A percentile compares a stretch with the other conserved stretches of the same genome.
Conservation (phyloP, 30 jellyfish, hydroid and myxozoan genomes). For the Aurelia coerulea region DNA sequence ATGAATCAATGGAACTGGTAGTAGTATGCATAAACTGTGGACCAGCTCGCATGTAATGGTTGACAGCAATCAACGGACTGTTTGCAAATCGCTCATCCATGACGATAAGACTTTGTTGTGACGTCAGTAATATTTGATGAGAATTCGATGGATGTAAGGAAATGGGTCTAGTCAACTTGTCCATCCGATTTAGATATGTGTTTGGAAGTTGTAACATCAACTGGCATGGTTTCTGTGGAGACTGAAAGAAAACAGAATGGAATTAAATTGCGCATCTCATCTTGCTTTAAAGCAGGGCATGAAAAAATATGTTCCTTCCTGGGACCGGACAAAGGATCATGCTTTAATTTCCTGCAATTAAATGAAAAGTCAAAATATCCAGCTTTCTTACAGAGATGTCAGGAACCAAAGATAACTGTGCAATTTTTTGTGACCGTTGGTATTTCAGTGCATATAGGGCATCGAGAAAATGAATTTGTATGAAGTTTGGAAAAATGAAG, state of each 20-base stretch:
- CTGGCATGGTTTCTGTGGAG: conserved; percentile 25
- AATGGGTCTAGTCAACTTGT: conserved; percentile 53
- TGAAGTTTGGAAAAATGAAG: no score
- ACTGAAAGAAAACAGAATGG: neutral
- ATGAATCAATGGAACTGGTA: conserved; percentile 14
- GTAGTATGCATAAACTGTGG: conserved; percentile 62
- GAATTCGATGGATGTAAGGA: conserved; percentile 55
- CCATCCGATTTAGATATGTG: conserved; percentile 46
- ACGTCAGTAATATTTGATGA: conserved; percentile 51
- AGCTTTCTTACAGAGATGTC: no score
- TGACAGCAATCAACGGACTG: conserved; percentile 50
- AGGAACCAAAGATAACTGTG: no score
- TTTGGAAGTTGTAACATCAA: conserved; percentile 50
- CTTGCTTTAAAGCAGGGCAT: neutral
- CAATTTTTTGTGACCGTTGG: no score
- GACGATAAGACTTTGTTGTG: conserved; percentile 59
- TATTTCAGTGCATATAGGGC: no score
- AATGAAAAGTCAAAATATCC: no score
- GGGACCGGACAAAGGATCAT: no score
- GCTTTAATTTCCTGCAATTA: no score
- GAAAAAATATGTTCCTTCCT: no score
- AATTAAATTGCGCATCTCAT: neutral
- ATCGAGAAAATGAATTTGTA: no score
- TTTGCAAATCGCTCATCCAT: conserved; percentile 61
- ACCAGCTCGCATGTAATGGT: conserved; percentile 65